Evolutionary conservation across 2,113 vertebrate genomes (phyloP).

Genomic region (Ornithorhynchus anatinus): DNA sequence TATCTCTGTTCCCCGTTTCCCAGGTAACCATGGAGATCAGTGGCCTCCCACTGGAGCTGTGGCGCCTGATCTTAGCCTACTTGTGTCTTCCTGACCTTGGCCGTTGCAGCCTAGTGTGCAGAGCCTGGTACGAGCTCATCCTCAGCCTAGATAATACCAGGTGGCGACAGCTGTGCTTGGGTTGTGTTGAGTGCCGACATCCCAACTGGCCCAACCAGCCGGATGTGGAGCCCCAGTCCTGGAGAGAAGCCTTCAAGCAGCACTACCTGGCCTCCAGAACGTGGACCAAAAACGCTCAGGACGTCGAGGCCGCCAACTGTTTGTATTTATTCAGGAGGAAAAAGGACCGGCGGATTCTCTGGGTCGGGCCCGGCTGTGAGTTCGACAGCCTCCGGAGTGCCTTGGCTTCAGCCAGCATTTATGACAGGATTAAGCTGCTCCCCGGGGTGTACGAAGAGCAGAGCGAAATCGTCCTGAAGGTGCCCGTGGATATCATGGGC

Average conservation of each 20-base stretch:
- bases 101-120: slow-evolving; percentile 86
- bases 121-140: slow-evolving; percentile 82
- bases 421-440: slow-evolving; percentile 79
- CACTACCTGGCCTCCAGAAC: slow-evolving; percentile 81
- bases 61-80: slow-evolving; percentile 85
- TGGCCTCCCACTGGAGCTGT: slow-evolving; percentile 79
- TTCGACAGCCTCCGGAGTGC: slow-evolving; percentile 81
- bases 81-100: slow-evolving; percentile 83
- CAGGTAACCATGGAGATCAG: slow-evolving; percentile 77
- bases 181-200: slow-evolving; percentile 80
- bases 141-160: slow-evolving; percentile 89
- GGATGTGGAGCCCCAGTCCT: slow-evolving; percentile 76
- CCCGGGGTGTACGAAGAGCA: slow-evolving; percentile 85
- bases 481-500: slow-evolving; percentile 84
- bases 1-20: neutral
- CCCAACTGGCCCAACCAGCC: slow-evolving; percentile 89
- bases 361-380: slow-evolving; percentile 71
- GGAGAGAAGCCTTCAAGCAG: slow-evolving; percentile 85
- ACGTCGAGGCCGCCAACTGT: slow-evolving; percentile 79
- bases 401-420: slow-evolving; percentile 75
- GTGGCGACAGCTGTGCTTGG: slow-evolving; percentile 86
- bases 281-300: slow-evolving; percentile 79
- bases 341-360: slow-evolving; percentile 77
- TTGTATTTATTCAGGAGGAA: slow-evolving; percentile 81
- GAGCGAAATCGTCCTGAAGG: slow-evolving; percentile 80